phyloP scores from a whole-genome alignment of 2,113 vertebrate genomes.

The human (Homo sapiens) region GRCh38 chr13:90531501-90532000 shows the following conservation, averaged over 20 bases:
- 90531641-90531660: neutral
- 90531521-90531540: neutral
- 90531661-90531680: neutral
- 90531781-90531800: fast-evolving
- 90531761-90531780: neutral
- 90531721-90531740: neutral
- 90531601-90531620: neutral
- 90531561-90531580: neutral
- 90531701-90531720: neutral
- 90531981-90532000: neutral
- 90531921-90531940: neutral
- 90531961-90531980: neutral
- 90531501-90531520: slow-evolving; percentile 15
- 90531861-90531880: too few relatives aligned
- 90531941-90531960: neutral
- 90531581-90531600: neutral
- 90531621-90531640: neutral
- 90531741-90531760: neutral
- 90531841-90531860: neutral
- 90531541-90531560: neutral
- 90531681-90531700: neutral
- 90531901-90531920: neutral
- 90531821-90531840: neutral
- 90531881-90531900: neutral
- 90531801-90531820: neutral